Conservation (phyloP, 2,797 vertebrate species). For the Rhodeus uyekii region DNA sequence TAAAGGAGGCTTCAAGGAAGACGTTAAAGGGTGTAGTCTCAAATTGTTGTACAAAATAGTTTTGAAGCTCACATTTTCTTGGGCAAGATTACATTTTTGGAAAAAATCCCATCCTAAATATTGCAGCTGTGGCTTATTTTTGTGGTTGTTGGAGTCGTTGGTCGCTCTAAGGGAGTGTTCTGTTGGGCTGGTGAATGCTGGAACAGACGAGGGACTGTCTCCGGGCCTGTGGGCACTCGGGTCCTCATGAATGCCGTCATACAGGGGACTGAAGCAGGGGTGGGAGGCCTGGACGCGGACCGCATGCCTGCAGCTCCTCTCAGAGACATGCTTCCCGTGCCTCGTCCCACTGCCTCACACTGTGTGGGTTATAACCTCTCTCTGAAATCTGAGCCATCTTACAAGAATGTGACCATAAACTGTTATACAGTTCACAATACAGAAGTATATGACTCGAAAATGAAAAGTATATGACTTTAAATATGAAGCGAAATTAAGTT, state of each 20-base stretch:
- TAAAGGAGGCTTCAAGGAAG: no score
- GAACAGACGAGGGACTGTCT: constrained; percentile 24
- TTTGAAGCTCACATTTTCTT: background rate
- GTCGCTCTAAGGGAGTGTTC: no score
- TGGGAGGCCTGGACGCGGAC: constrained; percentile 78
- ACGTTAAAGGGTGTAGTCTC: no score
- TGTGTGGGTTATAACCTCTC: constrained; percentile 11
- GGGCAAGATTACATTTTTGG: no score
- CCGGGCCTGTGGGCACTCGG: constrained; percentile 1
- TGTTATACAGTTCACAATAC: background rate
- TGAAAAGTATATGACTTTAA: background rate
- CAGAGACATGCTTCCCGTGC: constrained; percentile 86
- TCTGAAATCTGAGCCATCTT: background rate
- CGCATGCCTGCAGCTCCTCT: constrained; percentile 82
- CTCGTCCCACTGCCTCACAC: constrained; percentile 75
- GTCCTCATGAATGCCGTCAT: constrained; percentile 31
- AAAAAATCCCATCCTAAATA: no score
- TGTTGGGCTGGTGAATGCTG: background rate
- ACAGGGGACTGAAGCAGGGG: constrained; percentile 61
- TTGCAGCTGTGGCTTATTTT: no score
- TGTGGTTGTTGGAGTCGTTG: no score
- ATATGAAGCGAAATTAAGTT: background rate
- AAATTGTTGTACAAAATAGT: background rate
- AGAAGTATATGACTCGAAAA: no score
- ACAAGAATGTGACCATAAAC: background rate